Percentiles rank a stretch among this genome's conserved stretches.
Evolutionary conservation across 1,140 invertebrate species (phyloP).

Genomic region (Drosophila sulfurigaster): DNA sequence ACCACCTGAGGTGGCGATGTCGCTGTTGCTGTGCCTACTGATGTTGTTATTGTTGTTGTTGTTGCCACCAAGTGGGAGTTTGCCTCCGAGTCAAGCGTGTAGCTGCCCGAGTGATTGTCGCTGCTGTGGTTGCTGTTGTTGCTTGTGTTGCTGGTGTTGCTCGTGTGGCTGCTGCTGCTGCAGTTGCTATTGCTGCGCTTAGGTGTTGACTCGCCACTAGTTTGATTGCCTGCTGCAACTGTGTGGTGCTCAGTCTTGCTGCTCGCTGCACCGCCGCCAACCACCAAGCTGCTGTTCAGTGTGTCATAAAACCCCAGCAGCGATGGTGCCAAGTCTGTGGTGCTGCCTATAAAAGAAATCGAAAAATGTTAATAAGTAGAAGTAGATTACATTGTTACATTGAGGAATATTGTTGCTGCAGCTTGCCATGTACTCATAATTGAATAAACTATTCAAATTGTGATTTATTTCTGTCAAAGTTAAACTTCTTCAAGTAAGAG

Average conservation of each 20-base stretch:
- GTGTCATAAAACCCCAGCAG: slow-evolving; percentile 87
- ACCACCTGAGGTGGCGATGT: slow-evolving; percentile 46
- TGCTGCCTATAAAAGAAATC: slow-evolving; percentile 85
- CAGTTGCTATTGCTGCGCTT: slow-evolving; percentile 61
- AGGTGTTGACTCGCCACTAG: slow-evolving; percentile 66
- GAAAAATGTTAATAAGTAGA: not conserved
- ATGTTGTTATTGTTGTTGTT: not conserved
- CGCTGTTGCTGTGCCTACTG: not conserved
- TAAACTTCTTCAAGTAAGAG: too few species aligned
- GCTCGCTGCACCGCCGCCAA: slow-evolving; percentile 16
- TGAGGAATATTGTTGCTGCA: too few species aligned
- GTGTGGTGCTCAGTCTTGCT: slow-evolving; percentile 46
- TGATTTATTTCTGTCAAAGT: too few species aligned
- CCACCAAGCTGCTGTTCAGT: slow-evolving; percentile 68
- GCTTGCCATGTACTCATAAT: too few species aligned
- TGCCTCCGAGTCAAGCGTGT: slow-evolving; percentile 38
- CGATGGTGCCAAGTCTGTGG: slow-evolving; percentile 87
- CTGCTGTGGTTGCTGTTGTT: slow-evolving; percentile 55
- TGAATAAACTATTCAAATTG: too few species aligned
- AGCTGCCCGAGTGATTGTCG: slow-evolving; percentile 67
- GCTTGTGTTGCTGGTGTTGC: slow-evolving; percentile 40
- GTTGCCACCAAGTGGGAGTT: slow-evolving; percentile 31
- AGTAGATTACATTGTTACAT: not conserved
- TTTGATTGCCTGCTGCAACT: slow-evolving; percentile 9
- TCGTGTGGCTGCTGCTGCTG: slow-evolving; percentile 45